Base-by-base conservation (phyloP, 2,113 vertebrate genomes). In the Phrynocephalus versicolor region DNA sequence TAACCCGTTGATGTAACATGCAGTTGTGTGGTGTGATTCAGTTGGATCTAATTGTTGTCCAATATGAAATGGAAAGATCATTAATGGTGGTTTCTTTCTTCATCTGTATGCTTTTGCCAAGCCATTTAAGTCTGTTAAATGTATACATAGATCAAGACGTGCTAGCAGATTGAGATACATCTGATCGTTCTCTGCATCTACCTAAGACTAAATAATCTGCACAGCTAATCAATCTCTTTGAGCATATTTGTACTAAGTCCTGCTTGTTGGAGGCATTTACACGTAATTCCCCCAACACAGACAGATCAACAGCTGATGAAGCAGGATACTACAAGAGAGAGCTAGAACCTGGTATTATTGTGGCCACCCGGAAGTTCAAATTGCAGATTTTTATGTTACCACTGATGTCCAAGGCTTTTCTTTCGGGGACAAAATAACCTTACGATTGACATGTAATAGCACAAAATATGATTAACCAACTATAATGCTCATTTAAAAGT, bases 351-450 rank as follows among this genome's bases (percentile, higher is more conserved):
- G 27, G 13, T 25, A 41, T 70, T 51, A 84, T 21, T 77, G 65
- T 1, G 58, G 15, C 0, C 15, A 65, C 30, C 84, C 41, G 75
- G 70, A 41, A 35, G 77, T 74, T 79, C 18, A 82, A 87, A 25
- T 79, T 82, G 79, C 25, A 91, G 33, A 2, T 18, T 8, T 62
- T 78, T 73, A 62, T 30, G 45, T 55, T 18, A 74, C 27, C 83
- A 88, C 33, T 60, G 89, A 89, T 70, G 33, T 10, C 45, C 41
- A 51, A 41, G n/a, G 58, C 77, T 55, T 57, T 5, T 91, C 70
- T 39, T 65, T 18, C 57, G 81, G 21, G 45, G 10, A 75, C 16
- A 35, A 85, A 35, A 69, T 39, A 71, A 86, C 81, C 33, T 0
- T 30, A 30, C 71, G 51, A 39, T 55, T 85, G 27, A 74, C 67